Evolutionary conservation across 2,888 invertebrate species (phyloP), one percentile per base, ranked within the genome.

Genomic region (Amphipoea lucens): DNA sequence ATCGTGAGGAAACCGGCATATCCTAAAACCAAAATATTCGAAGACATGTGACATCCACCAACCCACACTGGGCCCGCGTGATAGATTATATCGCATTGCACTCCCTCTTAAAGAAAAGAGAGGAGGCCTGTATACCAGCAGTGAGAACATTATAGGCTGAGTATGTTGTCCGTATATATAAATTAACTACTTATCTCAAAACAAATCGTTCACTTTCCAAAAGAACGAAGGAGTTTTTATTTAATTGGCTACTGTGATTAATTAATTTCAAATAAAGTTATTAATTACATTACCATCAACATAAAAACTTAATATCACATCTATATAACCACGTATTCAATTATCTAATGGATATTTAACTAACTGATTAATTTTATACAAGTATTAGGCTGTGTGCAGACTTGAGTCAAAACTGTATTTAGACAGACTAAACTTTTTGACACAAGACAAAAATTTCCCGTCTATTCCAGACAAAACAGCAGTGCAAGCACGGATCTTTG

Each of bases 281-380:
- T 81, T 62, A 40, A 84, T 54, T 71, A 14, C 45, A 72, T 48
- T 29, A 40, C 40, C n/a, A 36, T 36, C 36, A 51, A 51, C n/a
- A 51, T 63, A 72, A 68, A 67, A 72, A 68, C 36, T 14, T 54
- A 45, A 29, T 45, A 23, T 40, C 40, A 40, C 9, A 20, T 45
- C 63, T 69, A 57, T 57, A 51, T 20, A n/a, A 36, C 40, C n/a
- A 17, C 40, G 40, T 60, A 73, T 73, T 80, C 40, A 57, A 85
- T 80, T 81, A 73, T 42, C 20, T 40, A 74, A 45, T n/a, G 60
- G 81, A 69, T 69, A 66, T 84, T 71, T 63, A 51, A 57, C 42
- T 29, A 72, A 73, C 2, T 48, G 66, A 80, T 80, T 66, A 65
- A 84, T 79, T 85, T 36, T 45, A 62, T 69, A 69, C 20, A 42